Evolutionary conservation across 2,113 vertebrate species (phyloP).

Genomic region (Microtus oregoni): DNA sequence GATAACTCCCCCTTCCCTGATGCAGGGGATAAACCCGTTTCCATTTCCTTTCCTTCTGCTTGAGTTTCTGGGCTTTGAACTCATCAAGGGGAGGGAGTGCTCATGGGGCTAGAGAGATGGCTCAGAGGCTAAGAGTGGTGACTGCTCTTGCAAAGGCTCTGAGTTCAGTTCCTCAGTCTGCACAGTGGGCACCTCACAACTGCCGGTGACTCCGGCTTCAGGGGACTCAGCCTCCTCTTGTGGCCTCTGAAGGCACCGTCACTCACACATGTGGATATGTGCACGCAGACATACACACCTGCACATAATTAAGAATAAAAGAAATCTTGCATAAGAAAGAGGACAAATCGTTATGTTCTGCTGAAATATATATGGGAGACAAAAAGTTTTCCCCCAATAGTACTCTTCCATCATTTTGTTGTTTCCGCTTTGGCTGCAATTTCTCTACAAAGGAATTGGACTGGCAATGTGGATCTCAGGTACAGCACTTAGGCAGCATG

Average conservation of each 20-base stretch:
- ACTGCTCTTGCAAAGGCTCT: not conserved
- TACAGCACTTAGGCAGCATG: not conserved
- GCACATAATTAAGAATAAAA: not conserved
- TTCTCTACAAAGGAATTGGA: not conserved
- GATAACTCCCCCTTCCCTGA: not conserved
- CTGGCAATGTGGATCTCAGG: not conserved
- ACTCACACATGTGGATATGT: not conserved
- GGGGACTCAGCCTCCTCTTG: not conserved
- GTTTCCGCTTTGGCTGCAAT: not conserved
- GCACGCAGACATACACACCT: not conserved
- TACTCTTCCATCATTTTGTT: slow-evolving; percentile 15
- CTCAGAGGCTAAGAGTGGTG: not conserved
- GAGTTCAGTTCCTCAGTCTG: not conserved
- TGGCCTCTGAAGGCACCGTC: not conserved
- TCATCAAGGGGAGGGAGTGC: not conserved
- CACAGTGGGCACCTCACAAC: not conserved
- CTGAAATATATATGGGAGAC: not conserved
- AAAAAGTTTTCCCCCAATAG: slow-evolving; percentile 2
- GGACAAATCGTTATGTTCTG: not conserved
- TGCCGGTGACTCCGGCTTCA: not conserved
- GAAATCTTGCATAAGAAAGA: not conserved
- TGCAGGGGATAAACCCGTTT: not conserved
- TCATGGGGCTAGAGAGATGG: not conserved
- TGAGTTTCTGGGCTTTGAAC: not conserved
- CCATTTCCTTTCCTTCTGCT: not conserved